Base-by-base conservation (phyloP, 2,797 vertebrate species). In the Scyliorhinus canicula region DNA sequence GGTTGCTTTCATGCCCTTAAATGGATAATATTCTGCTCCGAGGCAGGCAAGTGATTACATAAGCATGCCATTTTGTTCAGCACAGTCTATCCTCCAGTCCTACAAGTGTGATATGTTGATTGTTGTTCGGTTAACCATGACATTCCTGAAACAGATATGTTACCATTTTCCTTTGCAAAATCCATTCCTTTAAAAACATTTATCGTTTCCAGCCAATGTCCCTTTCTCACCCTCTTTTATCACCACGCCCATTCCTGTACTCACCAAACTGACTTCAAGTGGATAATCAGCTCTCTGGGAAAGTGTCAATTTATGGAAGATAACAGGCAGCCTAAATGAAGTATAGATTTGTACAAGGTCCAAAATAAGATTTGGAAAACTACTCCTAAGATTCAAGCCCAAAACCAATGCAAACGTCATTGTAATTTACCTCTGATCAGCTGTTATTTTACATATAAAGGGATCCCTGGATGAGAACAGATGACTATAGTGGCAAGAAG, bases 211-310 rank as follows among this genome's bases (percentile, higher is more conserved):
- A 63, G 85, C 57, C 19, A 24, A 40, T 9, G 6, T 90, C 55
- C 35, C 57, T 90, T 63, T 63, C 35, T 63, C 55, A 90, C 35
- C 16, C 86, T 63, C 55, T 63, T 90, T 90, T 86, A 90, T 63
- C 86, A 63, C 40, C 19, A n/a, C 21, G 16, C 19, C 55, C 31
- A 90, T 90, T 90, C 19, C 55, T 63, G 16, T 60, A 21, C 1
- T 90, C 55, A 90, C 40, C 57, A 63, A 90, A 60, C 55, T 4
- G 7, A n/a, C 35, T 90, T 90, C 40, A 90, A 90, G 86, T 21
- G 24, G 86, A 90, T 90, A 90, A 90, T 90, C 55, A 90, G 7
- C 35, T 63, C 57, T 90, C 86, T 63, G 55, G 86, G 85, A 40
- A 90, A 90, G 55, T 63, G 52, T n/a, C 55, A 90, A 90, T n/a